These are phyloP conservation scores for Poecilia velifera DNA, from an alignment of 2,797 vertebrate species.

Conservation along the genomic window DNA sequence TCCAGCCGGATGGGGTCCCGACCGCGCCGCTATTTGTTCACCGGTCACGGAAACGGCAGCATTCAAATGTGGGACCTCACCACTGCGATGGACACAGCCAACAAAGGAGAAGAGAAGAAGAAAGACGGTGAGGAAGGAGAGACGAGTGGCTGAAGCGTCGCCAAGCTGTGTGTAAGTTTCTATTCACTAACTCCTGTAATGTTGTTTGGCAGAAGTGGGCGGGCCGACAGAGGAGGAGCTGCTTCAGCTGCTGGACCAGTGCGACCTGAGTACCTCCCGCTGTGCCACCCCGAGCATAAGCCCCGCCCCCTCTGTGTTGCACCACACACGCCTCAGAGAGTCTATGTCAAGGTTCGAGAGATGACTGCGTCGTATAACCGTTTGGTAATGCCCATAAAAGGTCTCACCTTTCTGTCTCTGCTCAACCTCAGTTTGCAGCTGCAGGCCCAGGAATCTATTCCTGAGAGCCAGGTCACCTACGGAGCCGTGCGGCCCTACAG, in stretches of 20 bases:
- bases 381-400: neutral
- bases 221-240: constrained; percentile 95
- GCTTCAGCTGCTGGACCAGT: constrained; percentile 94
- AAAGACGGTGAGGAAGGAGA: constrained; percentile 62
- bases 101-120: constrained; percentile 89
- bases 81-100: constrained; percentile 95
- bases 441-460: constrained; percentile 87
- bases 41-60: constrained; percentile 94
- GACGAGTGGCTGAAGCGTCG: neutral
- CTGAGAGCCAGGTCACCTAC: constrained; percentile 87
- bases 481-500: constrained; percentile 92
- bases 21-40: constrained; percentile 94
- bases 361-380: neutral
- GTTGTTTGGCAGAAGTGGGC: constrained; percentile 83
- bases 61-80: constrained; percentile 99
- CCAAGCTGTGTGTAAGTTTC: neutral
- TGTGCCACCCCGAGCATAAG: constrained; percentile 97
- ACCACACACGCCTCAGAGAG: constrained; percentile 91
- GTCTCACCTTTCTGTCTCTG: constrained; percentile 1
- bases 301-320: constrained; percentile 93
- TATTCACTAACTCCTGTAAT: neutral
- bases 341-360: constrained; percentile 90
- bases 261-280: constrained; percentile 95
- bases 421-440: constrained; percentile 87
- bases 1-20: constrained; percentile 97